Evolutionary conservation across 2,113 vertebrate genomes (phyloP).

Genomic region (Drymodes brunneopygia): DNA sequence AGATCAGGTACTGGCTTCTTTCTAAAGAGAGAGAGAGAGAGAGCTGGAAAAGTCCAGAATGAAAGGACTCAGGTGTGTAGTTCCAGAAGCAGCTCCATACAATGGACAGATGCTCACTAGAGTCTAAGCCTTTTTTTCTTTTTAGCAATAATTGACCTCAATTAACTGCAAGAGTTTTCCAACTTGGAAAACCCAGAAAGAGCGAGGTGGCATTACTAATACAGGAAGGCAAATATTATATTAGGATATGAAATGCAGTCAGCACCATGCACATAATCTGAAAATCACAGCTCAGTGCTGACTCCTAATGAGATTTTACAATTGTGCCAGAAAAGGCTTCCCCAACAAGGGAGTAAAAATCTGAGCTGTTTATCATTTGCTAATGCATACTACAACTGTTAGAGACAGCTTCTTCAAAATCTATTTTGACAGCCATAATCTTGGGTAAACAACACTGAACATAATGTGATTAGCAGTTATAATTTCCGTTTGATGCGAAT

Average conservation of each 20-base stretch:
- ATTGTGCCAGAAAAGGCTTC: not conserved
- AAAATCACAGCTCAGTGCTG: not conserved
- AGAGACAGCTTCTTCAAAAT: not conserved
- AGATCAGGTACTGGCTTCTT: not conserved
- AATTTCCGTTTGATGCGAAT: not conserved
- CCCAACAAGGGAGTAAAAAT: constrained; percentile 1
- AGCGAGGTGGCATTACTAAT: not conserved
- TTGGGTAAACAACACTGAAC: not conserved
- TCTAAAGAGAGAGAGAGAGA: not conserved
- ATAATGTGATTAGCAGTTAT: constrained; percentile 29
- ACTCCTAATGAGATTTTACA: constrained; percentile 37
- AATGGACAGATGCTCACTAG: not conserved
- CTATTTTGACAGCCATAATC: not conserved
- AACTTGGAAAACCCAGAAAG: not conserved
- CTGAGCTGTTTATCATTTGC: not conserved
- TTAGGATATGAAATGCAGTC: not conserved
- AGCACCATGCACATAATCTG: not conserved
- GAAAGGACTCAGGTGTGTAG: not conserved
- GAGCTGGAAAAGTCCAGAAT: not conserved
- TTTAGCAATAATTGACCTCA: not conserved
- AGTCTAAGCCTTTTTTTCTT: not conserved
- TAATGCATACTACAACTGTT: not conserved
- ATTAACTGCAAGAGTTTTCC: not conserved
- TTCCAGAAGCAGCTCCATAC: not conserved
- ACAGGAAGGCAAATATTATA: not conserved